These are phyloP conservation scores for Atta cephalotes DNA, from an alignment of 1,140 invertebrate genomes.

Conservation along the genomic window DNA sequence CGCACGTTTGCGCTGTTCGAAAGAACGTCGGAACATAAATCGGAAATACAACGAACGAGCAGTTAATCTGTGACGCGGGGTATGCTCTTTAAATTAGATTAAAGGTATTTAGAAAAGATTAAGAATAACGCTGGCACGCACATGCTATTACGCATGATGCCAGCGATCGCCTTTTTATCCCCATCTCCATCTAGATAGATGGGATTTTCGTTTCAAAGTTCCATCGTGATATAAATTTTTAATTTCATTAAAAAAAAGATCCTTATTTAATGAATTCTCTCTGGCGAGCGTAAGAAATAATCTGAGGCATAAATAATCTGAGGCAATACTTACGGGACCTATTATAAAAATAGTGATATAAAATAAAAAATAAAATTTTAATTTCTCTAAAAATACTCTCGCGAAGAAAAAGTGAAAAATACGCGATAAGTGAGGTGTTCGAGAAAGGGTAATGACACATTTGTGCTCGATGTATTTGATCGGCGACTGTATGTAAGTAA, in stretches of 20 bases:
- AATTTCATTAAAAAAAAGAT: neutral
- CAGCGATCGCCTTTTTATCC: neutral
- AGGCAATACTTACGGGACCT: neutral
- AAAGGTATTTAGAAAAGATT: conserved; percentile 84
- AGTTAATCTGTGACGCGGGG: conserved; percentile 45
- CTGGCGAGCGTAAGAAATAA: neutral
- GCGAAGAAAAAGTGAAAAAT: neutral
- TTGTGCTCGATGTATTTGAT: conserved; percentile 33
- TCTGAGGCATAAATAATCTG: neutral
- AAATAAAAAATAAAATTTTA: conserved; percentile 10
- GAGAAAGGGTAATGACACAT: conserved; percentile 13
- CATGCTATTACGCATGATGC: conserved; percentile 67
- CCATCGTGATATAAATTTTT: neutral
- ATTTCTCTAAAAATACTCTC: neutral
- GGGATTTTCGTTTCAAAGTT: conserved; percentile 16
- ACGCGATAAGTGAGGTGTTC: neutral
- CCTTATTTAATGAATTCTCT: neutral
- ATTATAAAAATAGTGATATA: neutral
- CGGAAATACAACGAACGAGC: conserved; percentile 51
- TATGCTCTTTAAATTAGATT: conserved; percentile 83
- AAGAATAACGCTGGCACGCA: conserved; percentile 84
- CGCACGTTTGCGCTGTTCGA: conserved; percentile 14
- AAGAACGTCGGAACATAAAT: neutral
- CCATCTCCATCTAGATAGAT: neutral
- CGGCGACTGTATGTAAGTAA: conserved; percentile 61